These are phyloP conservation scores for Sarotherodon lohbergeri DNA, from an alignment of 2,113 vertebrate genomes.

Conservation along the genomic window DNA sequence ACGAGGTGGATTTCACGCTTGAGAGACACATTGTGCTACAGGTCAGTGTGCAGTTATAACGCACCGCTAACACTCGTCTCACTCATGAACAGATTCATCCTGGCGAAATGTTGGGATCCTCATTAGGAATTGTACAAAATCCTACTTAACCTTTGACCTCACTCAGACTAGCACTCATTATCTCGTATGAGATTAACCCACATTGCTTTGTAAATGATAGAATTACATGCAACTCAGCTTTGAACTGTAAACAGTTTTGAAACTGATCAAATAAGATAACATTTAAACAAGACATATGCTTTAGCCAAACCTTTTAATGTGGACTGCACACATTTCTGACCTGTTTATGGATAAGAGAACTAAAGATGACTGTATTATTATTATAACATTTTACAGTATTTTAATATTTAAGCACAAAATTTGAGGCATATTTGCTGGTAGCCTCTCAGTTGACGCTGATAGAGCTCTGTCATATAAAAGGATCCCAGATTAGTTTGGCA, in stretches of 20 bases:
- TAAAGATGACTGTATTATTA: not conserved
- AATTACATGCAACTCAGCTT: not conserved
- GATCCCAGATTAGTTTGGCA: not conserved
- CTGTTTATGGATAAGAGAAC: not conserved
- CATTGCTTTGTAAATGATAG: constrained; percentile 1
- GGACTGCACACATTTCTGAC: not conserved
- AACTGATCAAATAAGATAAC: not conserved
- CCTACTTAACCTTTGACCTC: constrained; percentile 53
- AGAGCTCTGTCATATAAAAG: not conserved
- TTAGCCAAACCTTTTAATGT: not conserved
- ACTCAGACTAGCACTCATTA: constrained; percentile 27
- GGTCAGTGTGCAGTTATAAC: constrained; percentile 16
- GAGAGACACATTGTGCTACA: not conserved
- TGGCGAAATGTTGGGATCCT: constrained; percentile 32
- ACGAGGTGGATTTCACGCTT: constrained; percentile 1
- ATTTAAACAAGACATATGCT: not conserved
- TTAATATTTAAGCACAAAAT: not conserved
- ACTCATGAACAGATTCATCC: not conserved
- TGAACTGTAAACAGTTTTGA: not conserved
- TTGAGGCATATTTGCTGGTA: not conserved
- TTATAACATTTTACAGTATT: not conserved
- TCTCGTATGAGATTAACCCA: constrained; percentile 35
- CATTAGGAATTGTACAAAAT: constrained; percentile 46
- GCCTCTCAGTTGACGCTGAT: rapidly evolving
- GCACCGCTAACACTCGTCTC: not conserved